These are phyloP conservation scores for Andrena camellia DNA, from an alignment of 2,888 invertebrate species.

Conservation along the genomic window DNA sequence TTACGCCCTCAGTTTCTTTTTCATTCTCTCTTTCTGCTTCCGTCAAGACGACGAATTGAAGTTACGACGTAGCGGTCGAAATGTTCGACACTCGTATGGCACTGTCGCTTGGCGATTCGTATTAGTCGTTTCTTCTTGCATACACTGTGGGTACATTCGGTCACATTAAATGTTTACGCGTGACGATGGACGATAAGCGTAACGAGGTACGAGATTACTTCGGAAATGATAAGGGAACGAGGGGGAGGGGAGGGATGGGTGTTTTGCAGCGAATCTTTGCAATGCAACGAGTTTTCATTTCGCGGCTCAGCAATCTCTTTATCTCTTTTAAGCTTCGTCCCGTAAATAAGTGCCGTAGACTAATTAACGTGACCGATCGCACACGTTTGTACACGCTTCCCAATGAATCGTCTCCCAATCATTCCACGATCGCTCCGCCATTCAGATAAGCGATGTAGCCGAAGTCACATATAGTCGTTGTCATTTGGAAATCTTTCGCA, in stretches of 20 bases:
- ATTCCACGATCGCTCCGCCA: slow-evolving; percentile 72
- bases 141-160: slow-evolving; percentile 60
- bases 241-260: background rate
- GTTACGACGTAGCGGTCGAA: slow-evolving; percentile 61
- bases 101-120: slow-evolving; percentile 75
- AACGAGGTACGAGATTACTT: slow-evolving; percentile 1
- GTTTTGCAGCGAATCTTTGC: background rate
- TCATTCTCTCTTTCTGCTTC: slow-evolving; percentile 11
- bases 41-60: slow-evolving; percentile 58
- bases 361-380: slow-evolving; percentile 67
- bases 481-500: slow-evolving; percentile 66
- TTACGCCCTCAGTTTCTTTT: background rate
- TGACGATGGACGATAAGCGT: background rate
- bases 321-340: no score
- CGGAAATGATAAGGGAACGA: background rate
- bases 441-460: slow-evolving; percentile 69
- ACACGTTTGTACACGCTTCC: slow-evolving; percentile 56
- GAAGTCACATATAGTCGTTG: slow-evolving; percentile 71
- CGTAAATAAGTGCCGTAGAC: slow-evolving; percentile 5
- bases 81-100: slow-evolving; percentile 71
- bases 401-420: slow-evolving; percentile 63
- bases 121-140: slow-evolving; percentile 63
- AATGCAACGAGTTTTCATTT: background rate
- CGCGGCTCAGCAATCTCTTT: background rate
- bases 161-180: slow-evolving; percentile 61